Base-by-base conservation (phyloP, 2,797 vertebrate genomes). In the Falco concolor region DNA sequence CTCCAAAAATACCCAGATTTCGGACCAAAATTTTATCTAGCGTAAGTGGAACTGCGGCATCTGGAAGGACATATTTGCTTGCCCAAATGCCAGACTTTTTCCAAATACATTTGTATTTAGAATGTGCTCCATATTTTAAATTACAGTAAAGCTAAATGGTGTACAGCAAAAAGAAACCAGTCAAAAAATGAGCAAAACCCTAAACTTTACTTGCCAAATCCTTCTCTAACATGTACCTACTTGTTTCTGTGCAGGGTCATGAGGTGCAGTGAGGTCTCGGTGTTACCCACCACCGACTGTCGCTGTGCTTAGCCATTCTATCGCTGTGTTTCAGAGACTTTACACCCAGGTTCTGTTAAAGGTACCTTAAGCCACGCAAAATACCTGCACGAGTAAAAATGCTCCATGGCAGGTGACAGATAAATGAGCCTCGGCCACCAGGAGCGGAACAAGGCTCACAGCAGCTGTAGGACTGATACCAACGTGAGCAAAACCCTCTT, bases 271-370 rank as follows among this genome's bases (percentile, higher is more conserved):
- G 61, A 18, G 49, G 40, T 36, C 25, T 9, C 1, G 2, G 22
- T 47, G 60, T 6, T 11, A 7, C 5, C 75, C 59, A 5, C 54
- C 15, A 2, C 1, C 4, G 30, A 3, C 47, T 2, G 19, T 38
- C 80, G 54, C 79, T 16, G 14, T 1, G 42, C 19, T 20, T 5
- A 6, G 72, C 44, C 1, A 1, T 36, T 36, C 2, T 2, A 3
- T 13, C 2, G 3, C 49, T 20, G 42, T 6, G 27, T 18, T 34
- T 27, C 57, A 21, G n/a, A n/a, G 44, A 10, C 16, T 34, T 50
- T 5, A 27, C 56, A 2, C 22, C 64, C 20, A 0, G 3, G 25
- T 22, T 3, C 61, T 27, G 18, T 10, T 16, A 32, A 32, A 53
- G 47, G 54, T 10, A 28, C 73, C 73, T 45, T 22, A 22, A 44